phyloP scores from a whole-genome alignment of 2,888 invertebrate species.

The Salpingus planirostris region DNA sequence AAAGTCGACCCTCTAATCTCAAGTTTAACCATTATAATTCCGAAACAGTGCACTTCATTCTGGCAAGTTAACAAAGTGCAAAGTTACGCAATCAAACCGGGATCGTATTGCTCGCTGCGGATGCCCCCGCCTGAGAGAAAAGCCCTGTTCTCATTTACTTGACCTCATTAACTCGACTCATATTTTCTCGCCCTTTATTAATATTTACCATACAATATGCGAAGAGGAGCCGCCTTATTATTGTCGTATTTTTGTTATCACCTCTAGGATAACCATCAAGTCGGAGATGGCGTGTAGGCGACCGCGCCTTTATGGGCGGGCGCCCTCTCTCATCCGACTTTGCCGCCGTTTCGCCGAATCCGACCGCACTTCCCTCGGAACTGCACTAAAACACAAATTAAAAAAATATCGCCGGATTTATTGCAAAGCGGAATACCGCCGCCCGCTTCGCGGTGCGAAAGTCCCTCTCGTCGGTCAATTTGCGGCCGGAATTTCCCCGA shows the following conservation, averaged over 20 bases:
- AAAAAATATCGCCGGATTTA: too few relatives aligned
- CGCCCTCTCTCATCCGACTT: too few relatives aligned
- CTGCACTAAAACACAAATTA: too few relatives aligned
- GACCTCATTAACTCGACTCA: constrained; percentile 19
- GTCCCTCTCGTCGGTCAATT: too few relatives aligned
- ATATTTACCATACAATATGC: constrained; percentile 9
- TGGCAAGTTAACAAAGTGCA: constrained; percentile 37
- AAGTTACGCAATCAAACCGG: constrained; percentile 38
- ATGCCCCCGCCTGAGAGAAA: constrained; percentile 23
- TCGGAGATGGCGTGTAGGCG: too few relatives aligned
- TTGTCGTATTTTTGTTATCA: neutral
- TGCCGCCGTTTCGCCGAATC: too few relatives aligned
- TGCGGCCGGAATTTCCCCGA: too few relatives aligned
- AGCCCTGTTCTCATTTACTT: constrained; percentile 24
- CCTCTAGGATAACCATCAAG: constrained; percentile 7
- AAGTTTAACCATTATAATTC: constrained; percentile 39
- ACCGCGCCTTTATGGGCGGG: too few relatives aligned
- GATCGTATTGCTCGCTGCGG: constrained; percentile 21
- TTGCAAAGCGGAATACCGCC: too few relatives aligned
- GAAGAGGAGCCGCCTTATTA: neutral
- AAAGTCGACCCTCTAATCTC: constrained; percentile 31
- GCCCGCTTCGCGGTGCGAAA: too few relatives aligned
- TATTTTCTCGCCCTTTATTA: constrained; percentile 15
- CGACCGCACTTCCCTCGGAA: too few relatives aligned
- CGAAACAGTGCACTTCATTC: constrained; percentile 38